Conservation (phyloP, 2,888 invertebrate species). For the Dusona sp. region DNA sequence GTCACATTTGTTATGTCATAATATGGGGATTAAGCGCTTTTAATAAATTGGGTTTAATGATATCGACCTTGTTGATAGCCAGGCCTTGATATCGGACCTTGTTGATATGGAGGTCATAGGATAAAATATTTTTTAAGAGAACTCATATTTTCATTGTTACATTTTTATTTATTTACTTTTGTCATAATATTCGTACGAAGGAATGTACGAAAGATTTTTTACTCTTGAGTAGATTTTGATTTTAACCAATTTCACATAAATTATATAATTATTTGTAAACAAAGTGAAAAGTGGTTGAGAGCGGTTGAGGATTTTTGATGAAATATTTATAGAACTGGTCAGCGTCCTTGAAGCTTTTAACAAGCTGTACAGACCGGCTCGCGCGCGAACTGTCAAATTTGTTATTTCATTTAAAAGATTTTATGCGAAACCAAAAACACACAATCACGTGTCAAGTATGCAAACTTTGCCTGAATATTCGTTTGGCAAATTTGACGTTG, state of each 20-base stretch:
- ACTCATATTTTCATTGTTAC: not conserved
- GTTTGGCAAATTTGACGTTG: not conserved
- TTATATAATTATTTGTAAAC: constrained; percentile 8
- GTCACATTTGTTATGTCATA: not conserved
- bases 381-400: not conserved
- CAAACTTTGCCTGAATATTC: not conserved
- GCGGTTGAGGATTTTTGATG: not conserved
- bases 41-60: not conserved
- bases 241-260: not conserved
- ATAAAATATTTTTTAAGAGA: not conserved
- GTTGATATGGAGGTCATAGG: not conserved
- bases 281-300: not conserved
- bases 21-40: not conserved
- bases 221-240: not conserved
- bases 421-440: not conserved
- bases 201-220: not conserved
- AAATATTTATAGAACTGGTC: constrained; percentile 9
- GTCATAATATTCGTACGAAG: not conserved
- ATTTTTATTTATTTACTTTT: not conserved
- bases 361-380: not conserved
- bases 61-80: no score
- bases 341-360: constrained; percentile 2
- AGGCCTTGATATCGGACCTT: no score
- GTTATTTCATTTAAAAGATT: not conserved
- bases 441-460: not conserved